Evolutionary conservation across 2,797 vertebrate species (phyloP).

Genomic region (Falco concolor): DNA sequence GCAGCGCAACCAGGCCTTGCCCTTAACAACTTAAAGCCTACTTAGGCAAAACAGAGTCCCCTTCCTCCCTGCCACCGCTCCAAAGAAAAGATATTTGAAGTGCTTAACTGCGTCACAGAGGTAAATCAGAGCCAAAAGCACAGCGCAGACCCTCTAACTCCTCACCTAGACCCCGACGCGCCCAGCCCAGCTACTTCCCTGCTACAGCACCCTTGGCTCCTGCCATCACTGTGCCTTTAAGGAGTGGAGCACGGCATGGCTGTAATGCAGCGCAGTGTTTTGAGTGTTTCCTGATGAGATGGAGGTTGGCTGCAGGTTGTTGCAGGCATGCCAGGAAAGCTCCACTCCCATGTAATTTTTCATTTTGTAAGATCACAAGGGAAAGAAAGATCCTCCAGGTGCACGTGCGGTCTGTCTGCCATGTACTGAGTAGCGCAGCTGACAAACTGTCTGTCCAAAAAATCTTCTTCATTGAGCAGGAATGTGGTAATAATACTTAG

Average conservation of each 20-base stretch:
- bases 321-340: not conserved
- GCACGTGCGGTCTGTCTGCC: not conserved
- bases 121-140: not conserved
- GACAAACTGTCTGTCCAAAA: not conserved
- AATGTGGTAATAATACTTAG: not conserved
- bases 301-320: not conserved
- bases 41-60: not conserved
- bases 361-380: not conserved
- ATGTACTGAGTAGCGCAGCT: not conserved
- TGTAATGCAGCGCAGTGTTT: not conserved
- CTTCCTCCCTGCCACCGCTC: not conserved
- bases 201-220: not conserved
- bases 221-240: not conserved
- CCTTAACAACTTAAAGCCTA: not conserved
- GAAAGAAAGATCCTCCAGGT: not conserved
- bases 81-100: not conserved
- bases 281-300: not conserved
- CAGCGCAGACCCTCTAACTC: not conserved
- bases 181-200: not conserved
- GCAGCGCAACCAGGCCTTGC: not conserved
- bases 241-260: not conserved
- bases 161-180: fast-evolving
- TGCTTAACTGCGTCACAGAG: not conserved
- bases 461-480: not conserved
- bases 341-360: not conserved